Evolutionary conservation across 2,113 vertebrate genomes (phyloP), one percentile per base, ranked within the genome.

Genomic region (Lanius ludovicianus): DNA sequence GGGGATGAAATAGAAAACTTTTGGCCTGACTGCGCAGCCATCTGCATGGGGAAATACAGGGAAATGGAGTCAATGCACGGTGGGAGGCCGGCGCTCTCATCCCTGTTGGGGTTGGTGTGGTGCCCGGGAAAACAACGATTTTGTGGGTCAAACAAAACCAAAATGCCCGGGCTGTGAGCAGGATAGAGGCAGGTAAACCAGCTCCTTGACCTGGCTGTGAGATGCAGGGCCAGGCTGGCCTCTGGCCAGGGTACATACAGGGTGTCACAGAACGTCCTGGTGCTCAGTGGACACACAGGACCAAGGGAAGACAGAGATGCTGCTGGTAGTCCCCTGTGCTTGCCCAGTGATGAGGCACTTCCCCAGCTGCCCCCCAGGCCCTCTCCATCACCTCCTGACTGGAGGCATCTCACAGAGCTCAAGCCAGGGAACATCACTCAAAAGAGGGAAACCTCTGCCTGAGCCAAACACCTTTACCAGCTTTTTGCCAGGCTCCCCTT

Each of bases 1-100:
- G 98, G 97, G 98, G 98, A 96, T 91, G 98, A 97, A 97, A 98
- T 95, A 96, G 98, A 97, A 98, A 98, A 98, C 96, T 99, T 99
- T 98, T 97, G 98, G 96, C 98, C 98, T 98, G 97, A 96, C 96
- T 99, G 98, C 84, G 90, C 97, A 98, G 98, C 96, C 97, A 99
- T 98, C 99, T 99, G 98, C 77, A 80, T 98, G 97, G 98, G 97
- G 96, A 97, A 98, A 98, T 94, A 97, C 96, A 97, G 89, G 96
- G 92, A 97, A 94, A 97, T 0, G 50, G 23, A 92, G 68, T 96
- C 87, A 97, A 62, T 75, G 80, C 74, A 46, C 0, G 4, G 62
- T 0, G 0, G 65, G 74, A 77, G 50, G 64, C 68, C 35, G 49
- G 47, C 19, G 15, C 84, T 31, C 35, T 75, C 62, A 31, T 7